A percentile compares a stretch with the other conserved stretches of the same genome.
Conservation (phyloP, 2,113 vertebrate species). For the Merops nubicus region DNA sequence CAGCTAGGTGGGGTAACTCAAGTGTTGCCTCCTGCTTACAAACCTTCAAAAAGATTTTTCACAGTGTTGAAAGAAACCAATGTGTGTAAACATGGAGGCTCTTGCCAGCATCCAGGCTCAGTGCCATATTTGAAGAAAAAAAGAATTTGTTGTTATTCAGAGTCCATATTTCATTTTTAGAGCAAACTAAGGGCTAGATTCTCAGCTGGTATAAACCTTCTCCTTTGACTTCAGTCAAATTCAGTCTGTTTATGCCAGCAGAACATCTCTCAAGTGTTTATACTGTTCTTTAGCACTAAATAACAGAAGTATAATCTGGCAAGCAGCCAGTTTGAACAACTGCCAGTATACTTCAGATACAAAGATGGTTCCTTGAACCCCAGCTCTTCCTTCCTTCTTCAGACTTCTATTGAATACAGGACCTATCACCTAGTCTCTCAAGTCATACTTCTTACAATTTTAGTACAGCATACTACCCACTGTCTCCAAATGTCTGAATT, state of each 20-base stretch:
- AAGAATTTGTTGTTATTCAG: neutral
- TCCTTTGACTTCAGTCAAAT: neutral
- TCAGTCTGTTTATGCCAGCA: neutral
- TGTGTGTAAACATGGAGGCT: neutral
- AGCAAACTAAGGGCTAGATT: neutral
- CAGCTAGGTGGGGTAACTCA: neutral
- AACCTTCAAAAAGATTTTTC: neutral
- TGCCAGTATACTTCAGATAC: neutral
- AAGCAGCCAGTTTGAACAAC: neutral
- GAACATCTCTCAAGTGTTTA: neutral
- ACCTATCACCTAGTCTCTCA: neutral
- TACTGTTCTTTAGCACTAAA: neutral
- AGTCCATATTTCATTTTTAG: neutral
- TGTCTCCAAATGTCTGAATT: constrained; percentile 7
- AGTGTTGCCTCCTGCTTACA: neutral
- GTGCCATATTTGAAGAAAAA: neutral
- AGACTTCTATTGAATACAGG: constrained; percentile 24
- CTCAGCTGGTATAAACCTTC: neutral
- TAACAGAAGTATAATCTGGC: constrained; percentile 18
- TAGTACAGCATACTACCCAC: neutral
- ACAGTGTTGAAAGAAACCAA: neutral
- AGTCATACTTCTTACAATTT: neutral
- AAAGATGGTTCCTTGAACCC: constrained; percentile 24
- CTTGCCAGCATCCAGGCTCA: neutral
- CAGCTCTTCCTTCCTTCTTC: neutral